Percentiles rank a stretch among this genome's conserved stretches.
Conservation (phyloP, 2,113 vertebrate genomes). For the Gallinago undulata region DNA sequence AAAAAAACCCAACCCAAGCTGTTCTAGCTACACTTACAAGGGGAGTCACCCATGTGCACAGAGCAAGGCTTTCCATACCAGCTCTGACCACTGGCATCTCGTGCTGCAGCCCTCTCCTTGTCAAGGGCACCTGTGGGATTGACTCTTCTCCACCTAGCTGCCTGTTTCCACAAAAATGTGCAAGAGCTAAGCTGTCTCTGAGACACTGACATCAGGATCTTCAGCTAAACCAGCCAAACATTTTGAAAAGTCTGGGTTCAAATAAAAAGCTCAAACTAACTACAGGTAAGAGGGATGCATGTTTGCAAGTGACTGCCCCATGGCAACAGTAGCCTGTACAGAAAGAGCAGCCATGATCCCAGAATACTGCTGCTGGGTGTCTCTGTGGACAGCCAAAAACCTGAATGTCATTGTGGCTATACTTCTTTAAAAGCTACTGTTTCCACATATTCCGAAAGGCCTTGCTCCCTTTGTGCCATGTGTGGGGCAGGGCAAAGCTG, state of each 20-base stretch:
- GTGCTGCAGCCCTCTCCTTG: not conserved
- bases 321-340: not conserved
- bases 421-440: not conserved
- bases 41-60: not conserved
- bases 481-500: not conserved
- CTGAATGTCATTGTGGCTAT: not conserved
- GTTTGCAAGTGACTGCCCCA: not conserved
- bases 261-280: not conserved
- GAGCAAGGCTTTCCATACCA: rapidly evolving
- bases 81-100: not conserved
- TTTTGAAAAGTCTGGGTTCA: not conserved
- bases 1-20: not conserved
- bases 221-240: not conserved
- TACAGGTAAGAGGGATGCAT: not conserved
- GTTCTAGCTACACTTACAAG: not conserved
- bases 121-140: not conserved
- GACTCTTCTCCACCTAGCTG: not conserved
- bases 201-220: not conserved
- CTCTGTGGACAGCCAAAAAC: not conserved
- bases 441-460: not conserved
- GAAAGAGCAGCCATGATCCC: not conserved
- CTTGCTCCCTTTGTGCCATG: not conserved
- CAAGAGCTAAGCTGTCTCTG: not conserved
- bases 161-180: not conserved
- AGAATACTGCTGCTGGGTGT: not conserved